Conservation (phyloP, 2,113 vertebrate genomes). For the Clarias macrocephalus region DNA sequence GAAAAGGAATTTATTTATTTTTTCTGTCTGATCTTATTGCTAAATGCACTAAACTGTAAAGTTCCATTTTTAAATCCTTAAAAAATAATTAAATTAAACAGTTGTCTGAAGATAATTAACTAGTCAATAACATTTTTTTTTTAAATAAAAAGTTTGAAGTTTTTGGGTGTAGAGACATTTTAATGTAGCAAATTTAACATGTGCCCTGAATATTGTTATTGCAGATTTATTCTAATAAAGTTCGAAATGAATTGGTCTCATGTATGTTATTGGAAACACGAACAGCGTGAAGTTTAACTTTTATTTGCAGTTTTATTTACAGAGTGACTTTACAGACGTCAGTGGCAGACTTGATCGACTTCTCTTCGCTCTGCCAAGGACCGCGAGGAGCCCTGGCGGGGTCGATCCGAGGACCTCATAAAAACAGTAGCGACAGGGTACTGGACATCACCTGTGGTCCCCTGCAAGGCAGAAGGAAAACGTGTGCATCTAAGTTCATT, state of each 20-base stretch:
- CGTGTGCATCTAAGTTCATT: too few species aligned
- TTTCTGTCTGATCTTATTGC: not conserved
- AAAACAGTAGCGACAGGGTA: too few species aligned
- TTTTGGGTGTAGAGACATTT: not conserved
- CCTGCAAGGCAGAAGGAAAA: too few species aligned
- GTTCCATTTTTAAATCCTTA: not conserved
- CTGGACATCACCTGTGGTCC: too few species aligned
- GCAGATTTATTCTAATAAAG: slow-evolving; percentile 30
- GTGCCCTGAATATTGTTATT: not conserved
- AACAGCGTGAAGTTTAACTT: not conserved
- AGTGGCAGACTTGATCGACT: not conserved
- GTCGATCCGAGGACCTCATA: too few species aligned
- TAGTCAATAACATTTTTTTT: slow-evolving; percentile 37
- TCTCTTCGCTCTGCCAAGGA: too few species aligned
- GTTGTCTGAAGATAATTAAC: not conserved
- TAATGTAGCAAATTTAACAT: slow-evolving; percentile 1
- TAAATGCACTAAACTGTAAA: slow-evolving; percentile 1
- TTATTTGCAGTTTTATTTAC: not conserved
- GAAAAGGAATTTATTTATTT: not conserved
- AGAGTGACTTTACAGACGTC: not conserved
- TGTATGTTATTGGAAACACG: not conserved
- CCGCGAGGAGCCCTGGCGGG: too few species aligned
- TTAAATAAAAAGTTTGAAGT: not conserved
- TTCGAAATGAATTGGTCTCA: not conserved
- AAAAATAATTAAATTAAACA: not conserved